These are phyloP conservation scores for Microtus pennsylvanicus DNA, from an alignment of 2,113 vertebrate species.

Conservation along the genomic window DNA sequence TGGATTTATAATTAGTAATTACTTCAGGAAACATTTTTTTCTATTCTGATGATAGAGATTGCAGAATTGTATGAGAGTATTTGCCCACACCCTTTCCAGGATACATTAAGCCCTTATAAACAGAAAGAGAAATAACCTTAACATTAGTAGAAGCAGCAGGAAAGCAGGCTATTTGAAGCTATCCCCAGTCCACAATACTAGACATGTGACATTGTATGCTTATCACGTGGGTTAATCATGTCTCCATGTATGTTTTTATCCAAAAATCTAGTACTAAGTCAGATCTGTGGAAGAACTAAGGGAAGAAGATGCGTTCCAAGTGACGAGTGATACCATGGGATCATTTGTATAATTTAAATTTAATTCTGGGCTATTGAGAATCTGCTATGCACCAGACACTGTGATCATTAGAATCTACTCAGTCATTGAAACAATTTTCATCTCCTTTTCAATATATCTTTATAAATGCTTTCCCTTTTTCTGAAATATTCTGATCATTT, in stretches of 20 bases:
- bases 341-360: conserved; percentile 26
- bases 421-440: background rate
- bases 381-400: background rate
- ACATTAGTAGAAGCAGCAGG: background rate
- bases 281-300: conserved; percentile 45
- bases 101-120: conserved; percentile 47
- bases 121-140: conserved; percentile 36
- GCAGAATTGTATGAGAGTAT: conserved; percentile 56
- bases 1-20: conserved; percentile 77
- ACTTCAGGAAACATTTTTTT: conserved; percentile 72
- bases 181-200: background rate
- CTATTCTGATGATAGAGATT: conserved; percentile 59
- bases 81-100: conserved; percentile 55
- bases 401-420: conserved; percentile 10
- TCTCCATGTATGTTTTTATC: background rate
- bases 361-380: background rate
- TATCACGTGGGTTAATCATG: background rate
- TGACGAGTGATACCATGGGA: background rate
- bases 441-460: conserved; percentile 37
- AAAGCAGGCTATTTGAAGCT: conserved; percentile 28
- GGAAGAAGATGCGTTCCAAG: background rate
- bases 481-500: conserved; percentile 55
- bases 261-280: background rate
- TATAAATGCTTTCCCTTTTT: background rate
- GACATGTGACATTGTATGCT: background rate